These are phyloP conservation scores for Apantesis nais DNA, from an alignment of 2,888 invertebrate species.

Conservation along the genomic window DNA sequence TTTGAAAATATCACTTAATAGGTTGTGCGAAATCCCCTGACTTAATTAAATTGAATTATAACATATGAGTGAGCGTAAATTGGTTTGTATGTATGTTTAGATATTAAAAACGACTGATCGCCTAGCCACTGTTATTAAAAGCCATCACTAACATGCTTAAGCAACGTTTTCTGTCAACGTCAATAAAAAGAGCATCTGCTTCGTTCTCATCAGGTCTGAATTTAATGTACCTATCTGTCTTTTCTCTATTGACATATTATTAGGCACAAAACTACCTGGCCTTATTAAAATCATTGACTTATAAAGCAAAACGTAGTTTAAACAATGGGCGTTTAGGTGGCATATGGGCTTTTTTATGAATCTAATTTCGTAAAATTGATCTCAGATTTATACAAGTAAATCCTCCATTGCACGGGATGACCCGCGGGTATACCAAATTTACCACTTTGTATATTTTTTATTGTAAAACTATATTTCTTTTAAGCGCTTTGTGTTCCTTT, in stretches of 20 bases:
- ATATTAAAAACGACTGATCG: constrained; percentile 53
- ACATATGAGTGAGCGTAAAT: constrained; percentile 46
- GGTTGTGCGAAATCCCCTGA: constrained; percentile 45
- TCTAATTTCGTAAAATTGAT: constrained; percentile 72
- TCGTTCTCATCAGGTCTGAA: background rate
- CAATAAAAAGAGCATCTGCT: background rate
- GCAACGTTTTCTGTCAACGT: constrained; percentile 28
- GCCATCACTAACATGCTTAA: constrained; percentile 17
- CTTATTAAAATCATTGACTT: constrained; percentile 2
- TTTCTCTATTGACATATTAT: background rate
- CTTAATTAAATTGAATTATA: constrained; percentile 29
- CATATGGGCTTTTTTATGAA: constrained; percentile 55
- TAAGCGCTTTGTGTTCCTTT: constrained; percentile 80
- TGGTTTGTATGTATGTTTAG: constrained; percentile 50
- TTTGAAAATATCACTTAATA: constrained; percentile 27
- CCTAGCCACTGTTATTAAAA: constrained; percentile 38
- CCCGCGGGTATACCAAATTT: constrained; percentile 78
- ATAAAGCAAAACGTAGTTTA: constrained; percentile 23
- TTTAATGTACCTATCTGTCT: background rate
- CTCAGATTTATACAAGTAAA: constrained; percentile 66
- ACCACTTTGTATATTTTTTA: constrained; percentile 74
- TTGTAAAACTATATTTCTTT: constrained; percentile 54
- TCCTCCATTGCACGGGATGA: constrained; percentile 62
- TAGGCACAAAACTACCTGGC: background rate
- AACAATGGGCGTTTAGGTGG: constrained; percentile 29